phyloP scores from a whole-genome alignment of 2,888 invertebrate species.

The Coleophora flavipennella region DNA sequence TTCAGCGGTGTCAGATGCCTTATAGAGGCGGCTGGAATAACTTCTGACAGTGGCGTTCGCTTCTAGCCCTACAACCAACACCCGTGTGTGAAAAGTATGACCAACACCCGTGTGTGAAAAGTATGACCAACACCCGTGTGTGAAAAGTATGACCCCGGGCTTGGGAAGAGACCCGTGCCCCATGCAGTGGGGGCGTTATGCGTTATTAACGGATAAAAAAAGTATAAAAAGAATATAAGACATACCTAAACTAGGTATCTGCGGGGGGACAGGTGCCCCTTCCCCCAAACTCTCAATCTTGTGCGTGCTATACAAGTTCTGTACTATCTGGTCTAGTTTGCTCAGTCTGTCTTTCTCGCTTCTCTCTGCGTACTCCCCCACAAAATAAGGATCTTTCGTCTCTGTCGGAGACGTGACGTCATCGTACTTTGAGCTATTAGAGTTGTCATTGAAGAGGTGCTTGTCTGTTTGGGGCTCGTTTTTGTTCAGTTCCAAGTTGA shows the following conservation, averaged over 20 bases:
- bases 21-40: too few relatives aligned
- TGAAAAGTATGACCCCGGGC: too few relatives aligned
- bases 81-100: too few relatives aligned
- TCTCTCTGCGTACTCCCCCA: constrained; percentile 25
- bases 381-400: constrained; percentile 24
- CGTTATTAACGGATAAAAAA: too few relatives aligned
- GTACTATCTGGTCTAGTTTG: constrained; percentile 61
- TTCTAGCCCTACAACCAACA: too few relatives aligned
- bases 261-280: constrained; percentile 20
- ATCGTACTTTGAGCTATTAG: constrained; percentile 32
- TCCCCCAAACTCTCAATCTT: constrained; percentile 34
- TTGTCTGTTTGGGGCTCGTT: constrained; percentile 20
- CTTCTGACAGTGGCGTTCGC: too few relatives aligned
- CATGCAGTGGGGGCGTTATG: too few relatives aligned
- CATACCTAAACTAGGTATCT: constrained; percentile 26
- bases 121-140: too few relatives aligned
- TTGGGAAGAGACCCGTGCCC: too few relatives aligned
- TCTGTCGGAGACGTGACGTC: constrained; percentile 29
- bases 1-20: too few relatives aligned
- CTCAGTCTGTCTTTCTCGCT: constrained; percentile 56
- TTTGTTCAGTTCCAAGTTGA: constrained; percentile 36
- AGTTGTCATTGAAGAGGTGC: constrained; percentile 30
- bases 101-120: too few relatives aligned
- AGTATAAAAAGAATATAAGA: too few relatives aligned
- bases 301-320: constrained; percentile 60